Percentiles rank a stretch among this genome's conserved stretches.
Evolutionary conservation across 2,888 invertebrate genomes (phyloP).

Genomic region (Rhopalosiphum nymphaeae): DNA sequence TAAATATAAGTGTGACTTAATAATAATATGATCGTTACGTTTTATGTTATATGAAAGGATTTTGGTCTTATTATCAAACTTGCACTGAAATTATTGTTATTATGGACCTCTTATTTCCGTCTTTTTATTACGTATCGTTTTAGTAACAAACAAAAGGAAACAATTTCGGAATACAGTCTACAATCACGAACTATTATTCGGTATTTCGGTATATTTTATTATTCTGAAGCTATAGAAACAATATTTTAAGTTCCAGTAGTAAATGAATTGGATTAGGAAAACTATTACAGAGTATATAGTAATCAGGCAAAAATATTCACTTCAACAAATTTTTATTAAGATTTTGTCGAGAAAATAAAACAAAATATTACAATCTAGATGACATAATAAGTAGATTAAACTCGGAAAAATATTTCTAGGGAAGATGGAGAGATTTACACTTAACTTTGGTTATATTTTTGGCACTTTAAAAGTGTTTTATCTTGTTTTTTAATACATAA

Average conservation of each 20-base stretch:
- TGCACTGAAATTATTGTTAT: background rate
- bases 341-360: background rate
- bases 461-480: background rate
- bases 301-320: background rate
- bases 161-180: background rate
- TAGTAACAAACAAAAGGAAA: background rate
- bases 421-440: background rate
- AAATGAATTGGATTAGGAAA: background rate
- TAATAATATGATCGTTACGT: background rate
- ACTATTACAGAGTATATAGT: background rate
- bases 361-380: background rate
- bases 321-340: conserved; percentile 19
- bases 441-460: background rate
- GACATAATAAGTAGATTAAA: conserved; percentile 25
- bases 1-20: background rate
- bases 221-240: background rate
- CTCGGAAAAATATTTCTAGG: background rate
- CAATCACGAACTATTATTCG: background rate
- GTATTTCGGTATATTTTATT: background rate
- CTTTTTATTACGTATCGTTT: background rate
- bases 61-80: background rate
- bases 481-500: background rate
- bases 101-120: background rate
- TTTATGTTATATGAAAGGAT: background rate
- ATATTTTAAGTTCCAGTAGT: background rate